These are phyloP conservation scores for Percopsis omiscomaycus DNA, from an alignment of 2,797 vertebrate genomes.

Conservation along the genomic window DNA sequence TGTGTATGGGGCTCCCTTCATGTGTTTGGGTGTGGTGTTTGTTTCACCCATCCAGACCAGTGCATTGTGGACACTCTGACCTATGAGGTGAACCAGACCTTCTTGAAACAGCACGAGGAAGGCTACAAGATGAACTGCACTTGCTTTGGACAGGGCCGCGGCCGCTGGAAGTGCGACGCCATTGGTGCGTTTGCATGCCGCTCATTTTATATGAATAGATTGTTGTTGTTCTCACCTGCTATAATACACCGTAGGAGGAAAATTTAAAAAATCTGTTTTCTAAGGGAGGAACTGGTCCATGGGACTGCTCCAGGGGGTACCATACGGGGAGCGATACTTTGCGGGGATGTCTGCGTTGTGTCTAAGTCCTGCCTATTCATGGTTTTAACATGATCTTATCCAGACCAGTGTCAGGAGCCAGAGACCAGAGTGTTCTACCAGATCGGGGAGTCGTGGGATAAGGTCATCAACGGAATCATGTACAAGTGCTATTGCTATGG, in stretches of 20 bases:
- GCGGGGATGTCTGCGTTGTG: too few relatives aligned
- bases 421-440: conserved; percentile 91
- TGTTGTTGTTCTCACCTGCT: neutral
- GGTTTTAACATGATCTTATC: conserved; percentile 13
- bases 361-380: too few relatives aligned
- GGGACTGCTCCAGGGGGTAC: too few relatives aligned
- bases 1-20: neutral
- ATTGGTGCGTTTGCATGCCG: conserved; percentile 79
- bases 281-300: too few relatives aligned
- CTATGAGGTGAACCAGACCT: conserved; percentile 94
- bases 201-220: neutral
- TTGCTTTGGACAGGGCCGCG: conserved; percentile 94
- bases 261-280: too few relatives aligned
- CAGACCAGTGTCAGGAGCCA: conserved; percentile 98
- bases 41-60: conserved; percentile 80
- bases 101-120: conserved; percentile 91
- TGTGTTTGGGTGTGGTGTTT: conserved; percentile 5
- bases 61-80: conserved; percentile 91
- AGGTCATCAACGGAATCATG: conserved; percentile 84
- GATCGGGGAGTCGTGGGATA: conserved; percentile 95
- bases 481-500: conserved; percentile 97
- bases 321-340: too few relatives aligned
- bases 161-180: conserved; percentile 96
- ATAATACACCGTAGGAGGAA: too few relatives aligned
- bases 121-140: conserved; percentile 97